Evolutionary conservation across 1,140 invertebrate species (phyloP).

Genomic region (Elymnias hypermnestra): DNA sequence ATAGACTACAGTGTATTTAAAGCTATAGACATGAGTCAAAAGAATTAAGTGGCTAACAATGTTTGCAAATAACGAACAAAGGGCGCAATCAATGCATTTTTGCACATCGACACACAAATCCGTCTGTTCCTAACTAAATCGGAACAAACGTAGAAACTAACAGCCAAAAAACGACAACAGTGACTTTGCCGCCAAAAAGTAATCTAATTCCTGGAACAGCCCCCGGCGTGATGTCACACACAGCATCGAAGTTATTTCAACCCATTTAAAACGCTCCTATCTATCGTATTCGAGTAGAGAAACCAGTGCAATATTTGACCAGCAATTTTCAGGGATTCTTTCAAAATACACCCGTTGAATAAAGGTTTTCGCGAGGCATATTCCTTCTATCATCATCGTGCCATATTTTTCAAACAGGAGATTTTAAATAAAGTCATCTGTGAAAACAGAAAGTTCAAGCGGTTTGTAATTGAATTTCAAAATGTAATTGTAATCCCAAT

Average conservation of each 20-base stretch:
- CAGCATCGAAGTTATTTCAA: conserved; percentile 15
- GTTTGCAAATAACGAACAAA: background rate
- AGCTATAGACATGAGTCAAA: background rate
- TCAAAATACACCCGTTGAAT: background rate
- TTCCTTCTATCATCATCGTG: background rate
- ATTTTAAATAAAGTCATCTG: too few species aligned
- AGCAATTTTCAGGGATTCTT: conserved; percentile 3
- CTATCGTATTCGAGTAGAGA: conserved; percentile 15
- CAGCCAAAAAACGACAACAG: conserved; percentile 10
- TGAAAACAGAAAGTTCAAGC: too few species aligned
- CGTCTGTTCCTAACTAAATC: background rate
- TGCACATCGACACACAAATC: too few species aligned
- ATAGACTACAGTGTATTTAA: too few species aligned
- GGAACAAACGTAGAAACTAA: background rate
- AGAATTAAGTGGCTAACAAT: background rate
- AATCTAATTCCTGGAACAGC: conserved; percentile 13
- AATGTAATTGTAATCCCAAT: too few species aligned
- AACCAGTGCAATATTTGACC: conserved; percentile 22
- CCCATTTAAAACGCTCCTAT: conserved; percentile 16
- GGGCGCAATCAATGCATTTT: background rate
- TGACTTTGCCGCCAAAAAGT: conserved; percentile 12
- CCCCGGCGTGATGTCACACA: conserved; percentile 18
- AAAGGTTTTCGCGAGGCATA: background rate
- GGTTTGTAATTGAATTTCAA: too few species aligned
- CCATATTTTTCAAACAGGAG: background rate